A percentile compares a stretch with the other conserved stretches of the same genome.
Conservation (phyloP, 2,888 invertebrate genomes). For the Oscheius sp. region DNA sequence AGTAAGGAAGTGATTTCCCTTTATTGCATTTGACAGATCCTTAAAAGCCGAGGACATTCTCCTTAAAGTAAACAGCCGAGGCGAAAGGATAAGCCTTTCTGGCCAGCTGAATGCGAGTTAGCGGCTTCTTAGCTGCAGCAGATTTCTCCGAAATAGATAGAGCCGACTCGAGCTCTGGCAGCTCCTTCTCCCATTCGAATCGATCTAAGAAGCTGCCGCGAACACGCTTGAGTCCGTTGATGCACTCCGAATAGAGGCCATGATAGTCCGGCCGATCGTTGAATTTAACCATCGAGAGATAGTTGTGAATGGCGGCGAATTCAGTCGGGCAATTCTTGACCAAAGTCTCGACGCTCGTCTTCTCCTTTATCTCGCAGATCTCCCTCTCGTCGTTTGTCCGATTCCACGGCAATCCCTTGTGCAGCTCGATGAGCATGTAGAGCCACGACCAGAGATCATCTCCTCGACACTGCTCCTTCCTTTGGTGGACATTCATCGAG, state of each 20-base stretch:
- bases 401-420: conserved; percentile 51
- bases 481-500: conserved; percentile 42
- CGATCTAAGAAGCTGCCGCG: conserved; percentile 44
- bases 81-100: conserved; percentile 56
- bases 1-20: too few relatives aligned
- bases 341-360: conserved; percentile 30
- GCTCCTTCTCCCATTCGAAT: conserved; percentile 42
- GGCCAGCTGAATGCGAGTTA: conserved; percentile 38
- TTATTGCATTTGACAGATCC: too few relatives aligned
- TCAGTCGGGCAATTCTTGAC: conserved; percentile 43
- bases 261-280: conserved; percentile 49
- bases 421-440: conserved; percentile 53
- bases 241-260: conserved; percentile 48
- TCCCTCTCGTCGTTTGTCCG: conserved; percentile 44
- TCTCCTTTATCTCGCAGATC: conserved; percentile 38
- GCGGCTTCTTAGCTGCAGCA: conserved; percentile 34
- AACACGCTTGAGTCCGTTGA: conserved; percentile 44
- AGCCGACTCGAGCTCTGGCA: conserved; percentile 40
- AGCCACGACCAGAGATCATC: conserved; percentile 57
- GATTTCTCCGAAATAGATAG: conserved; percentile 42
- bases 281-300: conserved; percentile 38
- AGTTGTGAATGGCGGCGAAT: conserved; percentile 43
- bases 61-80: conserved; percentile 43
- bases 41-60: conserved; percentile 41
- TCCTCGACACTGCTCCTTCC: conserved; percentile 49